Evolutionary conservation across 1,140 invertebrate genomes (phyloP), one percentile per base, ranked within the genome.

Genomic region (Pseudomyrmex pallidus): DNA sequence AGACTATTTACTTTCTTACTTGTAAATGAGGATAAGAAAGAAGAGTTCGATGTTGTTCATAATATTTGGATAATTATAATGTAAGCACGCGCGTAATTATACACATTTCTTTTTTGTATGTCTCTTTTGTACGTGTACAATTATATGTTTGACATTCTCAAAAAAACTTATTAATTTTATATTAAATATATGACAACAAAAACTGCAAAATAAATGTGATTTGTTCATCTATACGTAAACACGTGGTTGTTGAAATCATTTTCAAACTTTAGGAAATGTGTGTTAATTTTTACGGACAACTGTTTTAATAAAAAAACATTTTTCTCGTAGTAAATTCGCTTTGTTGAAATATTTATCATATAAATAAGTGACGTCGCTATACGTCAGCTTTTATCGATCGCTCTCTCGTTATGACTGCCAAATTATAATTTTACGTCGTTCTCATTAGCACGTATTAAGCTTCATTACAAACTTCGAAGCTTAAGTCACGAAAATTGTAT

Each of bases 1-100:
- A 66, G 35, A 35, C 5, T 35, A 35, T 35, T 78, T 78, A 78
- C 59, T 78, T 78, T 68, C 52, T 48, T 59, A 78, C 17, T 57
- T 5, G 5, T 67, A 68, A 48, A 68, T 70, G 10, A 48, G 35
- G 15, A 78, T n/a, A 22, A n/a, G 22, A n/a, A 63, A 78, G 35
- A 17, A 50, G 68, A 78, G 54, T 70, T 78, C 63, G 52, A 78
- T 78, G 64, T 68, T 59, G 48, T 78, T 57, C 70, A 1, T 76
- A 59, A 77, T 78, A 35, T 35, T 35, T 35, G 35, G 5, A 35
- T 35, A 35, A 56, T 44, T 52, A 35, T 35, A 68, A 57, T 70
- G 7, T 48, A 57, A 25, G 25, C 35, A 35, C 5, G 35, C 35
- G 35, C 35, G 35, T 35, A 35, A 35, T 35, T 35, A 35, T 35